A percentile compares a stretch with the other conserved stretches of the same genome.
phyloP scores from a whole-genome alignment of 2,888 invertebrate genomes.

The Troglohyphantes excavatus region DNA sequence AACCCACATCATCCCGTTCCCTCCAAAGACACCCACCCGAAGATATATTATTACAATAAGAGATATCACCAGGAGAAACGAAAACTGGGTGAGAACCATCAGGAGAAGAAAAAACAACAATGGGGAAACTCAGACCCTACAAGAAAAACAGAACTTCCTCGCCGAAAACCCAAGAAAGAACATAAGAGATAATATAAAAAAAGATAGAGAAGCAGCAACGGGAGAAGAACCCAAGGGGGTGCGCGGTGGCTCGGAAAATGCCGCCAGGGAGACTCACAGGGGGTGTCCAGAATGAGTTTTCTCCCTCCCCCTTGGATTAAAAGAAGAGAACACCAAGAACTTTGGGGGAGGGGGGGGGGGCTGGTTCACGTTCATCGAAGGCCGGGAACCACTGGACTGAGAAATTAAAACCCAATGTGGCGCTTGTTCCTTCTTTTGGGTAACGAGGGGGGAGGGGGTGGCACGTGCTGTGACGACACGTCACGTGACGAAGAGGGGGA shows the following conservation, averaged over 20 bases:
- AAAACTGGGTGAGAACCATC: constrained; percentile 16
- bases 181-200: not conserved
- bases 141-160: constrained; percentile 58
- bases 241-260: constrained; percentile 76
- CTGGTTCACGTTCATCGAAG: constrained; percentile 63
- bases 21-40: not conserved
- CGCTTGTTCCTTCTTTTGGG: constrained; percentile 72
- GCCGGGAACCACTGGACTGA: constrained; percentile 74
- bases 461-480: constrained; percentile 62
- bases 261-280: constrained; percentile 76
- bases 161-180: constrained; percentile 38
- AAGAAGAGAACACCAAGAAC: constrained; percentile 69
- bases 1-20: constrained; percentile 16
- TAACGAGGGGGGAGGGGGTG: constrained; percentile 70
- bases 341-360: constrained; percentile 31
- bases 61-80: constrained; percentile 19
- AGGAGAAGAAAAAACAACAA: not conserved
- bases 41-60: constrained; percentile 48
- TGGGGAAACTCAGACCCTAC: constrained; percentile 13
- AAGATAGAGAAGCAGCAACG: not conserved
- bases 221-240: constrained; percentile 38
- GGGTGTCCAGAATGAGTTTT: constrained; percentile 48
- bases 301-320: constrained; percentile 62
- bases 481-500: constrained; percentile 48
- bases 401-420: constrained; percentile 79